Evolutionary conservation across 2,797 vertebrate genomes (phyloP), one percentile per base, ranked within the genome.

Genomic region (Ctenochaetus hawaiiensis): DNA sequence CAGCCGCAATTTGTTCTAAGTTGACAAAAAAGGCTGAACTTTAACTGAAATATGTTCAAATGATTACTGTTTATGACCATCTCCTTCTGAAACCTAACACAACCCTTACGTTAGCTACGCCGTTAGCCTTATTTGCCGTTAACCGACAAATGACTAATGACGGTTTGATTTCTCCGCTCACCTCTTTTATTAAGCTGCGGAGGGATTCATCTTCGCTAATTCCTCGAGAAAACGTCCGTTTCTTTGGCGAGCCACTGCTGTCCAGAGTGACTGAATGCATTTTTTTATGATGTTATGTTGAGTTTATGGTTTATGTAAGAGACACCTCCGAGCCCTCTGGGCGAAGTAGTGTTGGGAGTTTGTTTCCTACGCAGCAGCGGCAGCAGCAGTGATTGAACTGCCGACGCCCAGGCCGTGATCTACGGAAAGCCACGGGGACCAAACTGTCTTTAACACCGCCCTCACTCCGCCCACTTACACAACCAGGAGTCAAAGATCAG

Each of bases 151-250:
- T 43, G 7, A n/a, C 5, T 14, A 7, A 30, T 10, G 61, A 43
- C 60, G 53, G 11, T n/a, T 72, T 82, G 65, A 81, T 81, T 89
- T 63, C 44, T 23, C 12, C 7, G 13, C 90, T 85, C 75, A 95
- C 95, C 94, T 96, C 95, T 56, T 88, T 90, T 8, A 95, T 96
- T 1, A 96, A 90, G 85, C 87, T 93, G 58, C 93, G 92, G 1
- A 96, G 92, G 2, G 95, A 95, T 82, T 96, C 95, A 4, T 96
- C 95, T 60, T 96, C 95, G 78, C 95, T 96, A 63, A 94, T 52
- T 68, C 91, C 95, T 23, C 94, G 93, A 49, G 95, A 94, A 11
- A 95, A 73, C 12, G 89, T 81, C 75, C 95, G 83, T 67, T 91
- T 95, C 68, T 80, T 94, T 0, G 95, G 94, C 10, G 95, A 95